Percentiles rank a stretch among this genome's conserved stretches.
phyloP scores from a whole-genome alignment of 2,113 vertebrate genomes.

The Lepisosteus osseus region DNA sequence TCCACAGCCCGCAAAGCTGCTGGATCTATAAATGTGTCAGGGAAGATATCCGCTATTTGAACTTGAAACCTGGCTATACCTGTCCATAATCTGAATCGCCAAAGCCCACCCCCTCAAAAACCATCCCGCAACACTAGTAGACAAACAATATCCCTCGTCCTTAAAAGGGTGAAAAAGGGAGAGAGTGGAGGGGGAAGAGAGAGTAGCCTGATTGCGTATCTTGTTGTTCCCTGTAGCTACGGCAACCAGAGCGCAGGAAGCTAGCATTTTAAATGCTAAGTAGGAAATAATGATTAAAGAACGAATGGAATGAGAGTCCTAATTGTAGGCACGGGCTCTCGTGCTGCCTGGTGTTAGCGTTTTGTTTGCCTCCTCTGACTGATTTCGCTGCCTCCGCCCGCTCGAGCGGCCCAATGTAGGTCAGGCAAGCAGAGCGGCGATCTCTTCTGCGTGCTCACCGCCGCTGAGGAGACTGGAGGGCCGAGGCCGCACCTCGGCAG shows the following conservation, averaged over 20 bases:
- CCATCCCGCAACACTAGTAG: too few relatives aligned
- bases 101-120: too few relatives aligned
- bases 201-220: conserved; percentile 3
- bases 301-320: conserved; percentile 1
- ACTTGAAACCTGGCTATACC: too few relatives aligned
- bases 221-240: conserved; percentile 20
- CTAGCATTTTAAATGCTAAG: conserved; percentile 39
- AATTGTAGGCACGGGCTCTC: conserved; percentile 1
- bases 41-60: too few relatives aligned
- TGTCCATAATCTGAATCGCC: too few relatives aligned
- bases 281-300: conserved; percentile 32
- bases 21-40: too few relatives aligned
- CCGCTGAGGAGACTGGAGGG: background rate
- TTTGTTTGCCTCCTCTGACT: background rate
- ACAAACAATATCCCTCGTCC: too few relatives aligned
- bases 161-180: background rate
- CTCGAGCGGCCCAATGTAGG: conserved; percentile 16
- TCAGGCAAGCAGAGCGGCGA: conserved; percentile 2
- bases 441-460: background rate
- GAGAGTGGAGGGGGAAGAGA: conserved; percentile 4
- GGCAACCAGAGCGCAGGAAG: conserved; percentile 23
- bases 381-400: background rate
- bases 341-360: background rate
- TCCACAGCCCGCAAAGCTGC: too few relatives aligned
- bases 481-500: background rate